Base-by-base conservation (phyloP, 2,797 vertebrate genomes). In the Gobio occitaniae region DNA sequence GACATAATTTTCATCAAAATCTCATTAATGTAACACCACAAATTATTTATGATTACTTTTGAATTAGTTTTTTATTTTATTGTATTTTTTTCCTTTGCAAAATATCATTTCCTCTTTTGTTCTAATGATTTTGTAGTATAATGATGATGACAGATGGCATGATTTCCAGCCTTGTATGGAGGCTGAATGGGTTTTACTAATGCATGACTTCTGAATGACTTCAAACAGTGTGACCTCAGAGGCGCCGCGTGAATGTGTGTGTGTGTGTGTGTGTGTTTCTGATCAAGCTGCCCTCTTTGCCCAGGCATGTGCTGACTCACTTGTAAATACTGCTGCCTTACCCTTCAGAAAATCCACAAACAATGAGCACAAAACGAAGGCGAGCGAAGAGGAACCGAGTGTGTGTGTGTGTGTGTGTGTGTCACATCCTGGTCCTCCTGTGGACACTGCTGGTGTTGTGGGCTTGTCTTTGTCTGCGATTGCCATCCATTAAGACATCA, bases 301-400 rank as follows among this genome's bases (percentile, higher is more conserved):
- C 69, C 59, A 80, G 70, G 69, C 83, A 72, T 87, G 54, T 89
- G 88, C 88, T 90, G 89, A 90, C 88, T 90, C 89, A 90, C n/a
- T 15, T 81, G 77, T 29, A 50, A 80, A 86, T 77, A n/a, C 65
- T 84, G 76, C 84, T 72, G 69, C 56, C 6, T 44, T 54, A 84
- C 69, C 77, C 76, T 44, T 68, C 54, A 80, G 84, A 87, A 81
- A 84, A 75, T 44, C 44, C 68, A 54, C 52, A 69, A 44, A 79
- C 84, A 84, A 77, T 47, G 76, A 65, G 6, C 74, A 25, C 10
- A 52, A n/a, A 66, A 66, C 56, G 83, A 85, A 88, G 63, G 38
- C 74, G 44, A 81, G 38, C 4, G 25, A 7, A 59, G 70, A 79
- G 52, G 21, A 76, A 75, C 44, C 47, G 12, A 12, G 47, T 25